A percentile compares a stretch with the other conserved stretches of the same genome.
These are phyloP conservation scores for Drosophila setifemur DNA, from an alignment of 1,140 invertebrate species.

Conservation along the genomic window DNA sequence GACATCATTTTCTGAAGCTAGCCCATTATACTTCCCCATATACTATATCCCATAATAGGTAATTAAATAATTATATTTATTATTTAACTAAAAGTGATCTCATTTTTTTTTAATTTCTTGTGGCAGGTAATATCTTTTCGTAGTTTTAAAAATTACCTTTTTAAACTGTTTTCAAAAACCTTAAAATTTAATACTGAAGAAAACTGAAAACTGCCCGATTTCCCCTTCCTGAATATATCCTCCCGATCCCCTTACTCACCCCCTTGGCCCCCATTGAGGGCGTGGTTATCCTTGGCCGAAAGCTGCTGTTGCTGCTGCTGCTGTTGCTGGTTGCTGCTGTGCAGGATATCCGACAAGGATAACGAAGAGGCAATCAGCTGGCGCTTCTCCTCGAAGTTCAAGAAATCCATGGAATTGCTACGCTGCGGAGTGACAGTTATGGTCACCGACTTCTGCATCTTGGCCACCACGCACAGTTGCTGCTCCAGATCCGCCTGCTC, in stretches of 20 bases:
- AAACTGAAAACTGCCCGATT: no score
- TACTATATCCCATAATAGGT: no score
- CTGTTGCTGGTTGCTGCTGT: constrained; percentile 86
- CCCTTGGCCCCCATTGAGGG: constrained; percentile 56
- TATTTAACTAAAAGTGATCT: no score
- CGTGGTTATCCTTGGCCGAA: constrained; percentile 47
- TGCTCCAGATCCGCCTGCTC: constrained; percentile 54
- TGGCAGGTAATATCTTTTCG: no score
- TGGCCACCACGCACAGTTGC: constrained; percentile 81
- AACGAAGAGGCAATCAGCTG: constrained; percentile 93
- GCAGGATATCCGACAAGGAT: constrained; percentile 92
- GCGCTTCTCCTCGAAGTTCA: constrained; percentile 95
- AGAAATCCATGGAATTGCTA: constrained; percentile 93
- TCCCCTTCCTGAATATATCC: not conserved
- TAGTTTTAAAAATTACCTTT: no score
- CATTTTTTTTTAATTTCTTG: not conserved
- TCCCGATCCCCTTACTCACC: constrained; percentile 33
- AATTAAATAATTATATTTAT: no score
- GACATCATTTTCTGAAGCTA: no score
- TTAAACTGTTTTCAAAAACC: no score
- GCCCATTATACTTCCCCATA: no score
- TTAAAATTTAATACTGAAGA: no score
- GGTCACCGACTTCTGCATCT: constrained; percentile 85
- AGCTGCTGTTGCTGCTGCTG: constrained; percentile 47
- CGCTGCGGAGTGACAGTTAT: constrained; percentile 87